A percentile compares a stretch with the other conserved stretches of the same genome.
These are phyloP conservation scores for Nothocercus nigrocapillus DNA, from an alignment of 2,113 vertebrate species.

Conservation along the genomic window DNA sequence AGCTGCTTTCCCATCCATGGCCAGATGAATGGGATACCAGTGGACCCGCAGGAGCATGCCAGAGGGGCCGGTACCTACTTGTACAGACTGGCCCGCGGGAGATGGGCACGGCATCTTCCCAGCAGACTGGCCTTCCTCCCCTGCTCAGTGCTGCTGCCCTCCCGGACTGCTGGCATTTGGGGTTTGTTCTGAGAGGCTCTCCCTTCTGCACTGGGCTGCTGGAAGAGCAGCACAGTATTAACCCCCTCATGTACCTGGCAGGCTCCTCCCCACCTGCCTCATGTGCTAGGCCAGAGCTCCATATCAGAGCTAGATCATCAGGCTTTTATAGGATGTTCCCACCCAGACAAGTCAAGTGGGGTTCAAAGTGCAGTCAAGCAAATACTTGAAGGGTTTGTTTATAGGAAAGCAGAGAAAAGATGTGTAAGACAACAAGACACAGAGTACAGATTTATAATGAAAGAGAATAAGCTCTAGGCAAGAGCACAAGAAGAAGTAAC, in stretches of 20 bases:
- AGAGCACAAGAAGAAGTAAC: not conserved
- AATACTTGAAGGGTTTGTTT: not conserved
- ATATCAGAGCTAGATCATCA: not conserved
- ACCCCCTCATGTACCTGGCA: not conserved
- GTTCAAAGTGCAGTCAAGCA: not conserved
- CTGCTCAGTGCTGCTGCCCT: not conserved
- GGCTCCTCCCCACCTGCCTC: not conserved
- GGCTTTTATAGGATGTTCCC: not conserved
- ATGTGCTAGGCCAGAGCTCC: not conserved
- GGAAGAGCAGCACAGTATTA: conserved; percentile 6
- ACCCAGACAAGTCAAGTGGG: not conserved
- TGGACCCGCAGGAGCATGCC: not conserved
- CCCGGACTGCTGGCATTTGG: not conserved
- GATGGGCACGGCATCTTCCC: not conserved
- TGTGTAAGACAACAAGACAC: not conserved
- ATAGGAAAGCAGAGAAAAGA: not conserved
- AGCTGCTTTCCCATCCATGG: not conserved
- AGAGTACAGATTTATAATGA: not conserved
- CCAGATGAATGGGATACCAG: fast-evolving
- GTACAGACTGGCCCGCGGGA: not conserved
- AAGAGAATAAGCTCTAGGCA: not conserved
- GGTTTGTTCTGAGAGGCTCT: not conserved
- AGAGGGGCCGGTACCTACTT: not conserved
- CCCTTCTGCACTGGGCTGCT: not conserved
- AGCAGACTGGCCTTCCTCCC: not conserved